A percentile compares a stretch with the other conserved stretches of the same genome.
Evolutionary conservation across 2,888 invertebrate species (phyloP).

Genomic region (Acleris emargana): DNA sequence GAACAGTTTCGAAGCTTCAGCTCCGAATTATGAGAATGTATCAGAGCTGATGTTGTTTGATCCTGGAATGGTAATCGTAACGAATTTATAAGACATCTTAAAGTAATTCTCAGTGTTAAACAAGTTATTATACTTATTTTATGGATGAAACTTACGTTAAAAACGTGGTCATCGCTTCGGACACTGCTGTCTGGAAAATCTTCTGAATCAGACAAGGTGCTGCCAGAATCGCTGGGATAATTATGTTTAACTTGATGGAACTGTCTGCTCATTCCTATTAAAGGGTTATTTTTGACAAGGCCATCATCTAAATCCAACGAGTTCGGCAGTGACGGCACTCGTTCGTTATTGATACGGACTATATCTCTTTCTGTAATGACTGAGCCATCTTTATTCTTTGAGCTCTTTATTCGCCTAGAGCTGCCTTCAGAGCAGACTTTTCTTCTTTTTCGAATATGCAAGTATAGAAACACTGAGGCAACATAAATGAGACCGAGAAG

Average conservation of each 20-base stretch:
- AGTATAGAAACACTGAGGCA: slow-evolving; percentile 91
- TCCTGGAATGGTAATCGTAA: slow-evolving; percentile 53
- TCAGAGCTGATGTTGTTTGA: slow-evolving; percentile 86
- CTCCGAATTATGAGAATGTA: slow-evolving; percentile 85
- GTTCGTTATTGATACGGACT: slow-evolving; percentile 73
- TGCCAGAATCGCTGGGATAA: slow-evolving; percentile 80
- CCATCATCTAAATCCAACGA: slow-evolving; percentile 86
- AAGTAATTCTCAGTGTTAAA: neutral
- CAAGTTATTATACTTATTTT: neutral
- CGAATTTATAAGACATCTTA: neutral
- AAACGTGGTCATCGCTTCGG: slow-evolving; percentile 64
- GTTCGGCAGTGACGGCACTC: slow-evolving; percentile 63
- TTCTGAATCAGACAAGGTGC: slow-evolving; percentile 87
- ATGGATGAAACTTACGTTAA: slow-evolving; percentile 51
- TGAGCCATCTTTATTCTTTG: slow-evolving; percentile 72
- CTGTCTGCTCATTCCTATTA: slow-evolving; percentile 85
- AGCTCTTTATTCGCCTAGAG: slow-evolving; percentile 64
- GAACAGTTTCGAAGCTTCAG: slow-evolving; percentile 62
- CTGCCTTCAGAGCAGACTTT: slow-evolving; percentile 73
- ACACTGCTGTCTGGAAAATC: slow-evolving; percentile 74
- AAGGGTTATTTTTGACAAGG: slow-evolving; percentile 90
- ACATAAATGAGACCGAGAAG: slow-evolving; percentile 94
- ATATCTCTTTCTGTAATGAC: slow-evolving; percentile 75
- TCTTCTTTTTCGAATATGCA: slow-evolving; percentile 89
- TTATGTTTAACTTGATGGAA: slow-evolving; percentile 78